Base-by-base conservation (phyloP, 2,888 invertebrate species). In the Mimachlamys varia region DNA sequence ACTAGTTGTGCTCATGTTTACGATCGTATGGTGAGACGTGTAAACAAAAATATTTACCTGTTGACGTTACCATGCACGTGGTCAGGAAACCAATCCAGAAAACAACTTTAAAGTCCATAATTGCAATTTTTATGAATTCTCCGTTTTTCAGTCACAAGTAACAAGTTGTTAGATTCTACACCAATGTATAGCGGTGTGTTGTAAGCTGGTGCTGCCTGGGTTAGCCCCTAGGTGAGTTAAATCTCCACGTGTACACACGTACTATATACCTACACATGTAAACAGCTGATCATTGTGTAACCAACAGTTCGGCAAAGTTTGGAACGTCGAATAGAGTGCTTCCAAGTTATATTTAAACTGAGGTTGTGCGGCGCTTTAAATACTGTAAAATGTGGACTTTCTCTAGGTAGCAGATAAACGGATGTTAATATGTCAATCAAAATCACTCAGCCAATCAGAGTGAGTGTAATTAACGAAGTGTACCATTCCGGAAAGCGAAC, bases 11-110 rank as follows among this genome's bases (percentile, higher is more conserved):
- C n/a, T n/a, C n/a, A 76, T 15, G 22, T n/a, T 22, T 33, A 76
- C 33, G 76, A 76, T 27, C 13, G 76, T 4, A 10, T 76, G 76
- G 7, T 7, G 27, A 76, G 76, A 0, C 27, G 10, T 33, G 76
- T 76, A 76, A 33, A 76, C 76, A 15, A 10, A 49, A 38, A 89
- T 88, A 76, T 88, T 90, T 89, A 91, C 91, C 91, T 91, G 89
- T 55, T 55, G 88, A n/a, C 27, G 89, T 88, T 33, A 91, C 87
- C 19, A 90, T 58, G 88, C 91, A 91, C 44, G 88, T 55, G 53
- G 33, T 88, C 33, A 91, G 53, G 44, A 90, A 89, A 88, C 88
- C 91, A n/a, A 90, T 62, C 87, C 89, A 90, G 19, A 90, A 76
- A 17, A 90, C 37, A 50, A 88, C 55, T 76, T 76, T 76, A 76